Evolutionary conservation across 1,140 invertebrate genomes (phyloP).

Genomic region (Saccostrea glomerata): DNA sequence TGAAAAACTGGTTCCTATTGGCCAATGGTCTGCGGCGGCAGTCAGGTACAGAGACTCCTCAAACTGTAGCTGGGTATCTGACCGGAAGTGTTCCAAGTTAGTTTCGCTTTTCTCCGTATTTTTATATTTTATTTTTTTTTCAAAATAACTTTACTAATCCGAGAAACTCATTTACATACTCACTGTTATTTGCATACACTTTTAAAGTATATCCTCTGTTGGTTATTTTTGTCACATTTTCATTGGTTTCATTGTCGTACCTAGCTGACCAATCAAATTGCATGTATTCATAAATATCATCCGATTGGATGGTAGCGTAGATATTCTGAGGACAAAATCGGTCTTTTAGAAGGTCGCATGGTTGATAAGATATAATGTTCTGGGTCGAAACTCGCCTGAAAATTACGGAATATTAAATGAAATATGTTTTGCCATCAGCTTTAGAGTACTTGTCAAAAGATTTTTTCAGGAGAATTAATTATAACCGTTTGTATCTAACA

Average conservation of each 20-base stretch:
- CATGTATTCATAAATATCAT: neutral
- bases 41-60: neutral
- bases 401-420: neutral
- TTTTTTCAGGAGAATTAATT: neutral
- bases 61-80: neutral
- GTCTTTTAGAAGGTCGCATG: neutral
- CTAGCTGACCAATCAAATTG: slow-evolving; percentile 11
- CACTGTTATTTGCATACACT: slow-evolving; percentile 22
- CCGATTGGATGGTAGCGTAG: neutral
- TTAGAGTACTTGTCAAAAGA: neutral
- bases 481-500: neutral
- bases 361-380: slow-evolving; percentile 16
- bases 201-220: slow-evolving; percentile 1
- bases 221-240: neutral
- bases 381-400: neutral
- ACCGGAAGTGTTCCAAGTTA: neutral
- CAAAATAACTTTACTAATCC: no score
- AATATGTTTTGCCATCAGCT: no score
- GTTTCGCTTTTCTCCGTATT: no score
- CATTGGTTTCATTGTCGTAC: neutral
- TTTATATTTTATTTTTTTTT: no score
- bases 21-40: slow-evolving; percentile 1
- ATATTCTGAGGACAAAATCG: neutral
- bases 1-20: neutral
- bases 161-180: neutral